These are phyloP conservation scores for Leptestheria dahalacensis DNA, from an alignment of 1,140 invertebrate species.

Conservation along the genomic window DNA sequence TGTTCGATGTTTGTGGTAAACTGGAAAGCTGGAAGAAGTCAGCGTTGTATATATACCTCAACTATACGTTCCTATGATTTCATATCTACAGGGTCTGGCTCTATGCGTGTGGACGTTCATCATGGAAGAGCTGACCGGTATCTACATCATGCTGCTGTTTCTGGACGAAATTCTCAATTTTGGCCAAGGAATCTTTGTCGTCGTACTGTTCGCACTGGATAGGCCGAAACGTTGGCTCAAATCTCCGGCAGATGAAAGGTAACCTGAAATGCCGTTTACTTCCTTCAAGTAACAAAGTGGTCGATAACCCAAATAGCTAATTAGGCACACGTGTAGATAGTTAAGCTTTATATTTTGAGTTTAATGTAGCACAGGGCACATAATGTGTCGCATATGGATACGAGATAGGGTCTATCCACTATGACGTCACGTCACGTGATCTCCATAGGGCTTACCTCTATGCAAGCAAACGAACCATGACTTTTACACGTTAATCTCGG, in stretches of 20 bases:
- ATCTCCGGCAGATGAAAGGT: not conserved
- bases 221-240: slow-evolving; percentile 43
- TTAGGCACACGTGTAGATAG: no score
- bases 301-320: not conserved
- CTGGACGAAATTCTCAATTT: slow-evolving; percentile 74
- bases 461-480: no score
- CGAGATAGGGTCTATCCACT: no score
- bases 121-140: slow-evolving; percentile 66
- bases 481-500: no score
- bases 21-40: slow-evolving; percentile 15
- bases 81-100: slow-evolving; percentile 62
- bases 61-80: slow-evolving; percentile 18
- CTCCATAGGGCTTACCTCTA: no score
- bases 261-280: not conserved
- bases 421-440: no score
- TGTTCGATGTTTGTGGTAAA: slow-evolving; percentile 79
- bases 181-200: slow-evolving; percentile 69
- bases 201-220: slow-evolving; percentile 68
- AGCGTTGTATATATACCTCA: not conserved
- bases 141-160: slow-evolving; percentile 81
- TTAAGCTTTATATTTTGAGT: not conserved
- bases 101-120: slow-evolving; percentile 73
- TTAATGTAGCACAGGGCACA: no score
- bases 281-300: not conserved
- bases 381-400: no score